Conservation (phyloP, 2,113 vertebrate genomes). For the Calypte anna region DNA sequence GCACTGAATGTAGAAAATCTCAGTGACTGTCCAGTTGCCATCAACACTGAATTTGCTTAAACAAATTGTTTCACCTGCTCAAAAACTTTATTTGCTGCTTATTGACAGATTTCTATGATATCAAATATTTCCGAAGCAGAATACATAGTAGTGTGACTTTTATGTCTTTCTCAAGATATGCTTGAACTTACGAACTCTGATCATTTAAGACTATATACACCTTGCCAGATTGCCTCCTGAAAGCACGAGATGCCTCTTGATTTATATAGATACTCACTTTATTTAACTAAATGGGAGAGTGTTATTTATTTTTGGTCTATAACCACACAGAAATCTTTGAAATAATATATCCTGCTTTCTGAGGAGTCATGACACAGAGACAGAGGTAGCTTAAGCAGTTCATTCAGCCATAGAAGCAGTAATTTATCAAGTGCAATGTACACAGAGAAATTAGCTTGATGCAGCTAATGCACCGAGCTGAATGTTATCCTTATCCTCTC, state of each 20-base stretch:
- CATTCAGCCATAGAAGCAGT: slow-evolving; percentile 47
- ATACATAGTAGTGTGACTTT: neutral
- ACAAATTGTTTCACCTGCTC: neutral
- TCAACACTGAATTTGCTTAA: neutral
- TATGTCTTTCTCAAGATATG: neutral
- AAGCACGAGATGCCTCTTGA: slow-evolving; percentile 24
- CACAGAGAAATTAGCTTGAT: slow-evolving; percentile 52
- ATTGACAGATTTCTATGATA: neutral
- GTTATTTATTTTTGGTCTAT: slow-evolving; percentile 67
- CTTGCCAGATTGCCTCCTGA: neutral
- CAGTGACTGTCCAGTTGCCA: neutral
- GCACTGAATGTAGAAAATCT: neutral
- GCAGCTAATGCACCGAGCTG: slow-evolving; percentile 18
- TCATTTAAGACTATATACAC: neutral
- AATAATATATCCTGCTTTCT: slow-evolving; percentile 60
- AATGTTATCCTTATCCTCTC: neutral
- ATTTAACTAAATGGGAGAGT: slow-evolving; percentile 57
- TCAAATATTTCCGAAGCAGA: neutral
- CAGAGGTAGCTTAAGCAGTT: slow-evolving; percentile 25
- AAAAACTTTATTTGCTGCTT: neutral
- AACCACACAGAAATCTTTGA: slow-evolving; percentile 44
- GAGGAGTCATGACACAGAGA: slow-evolving; percentile 25
- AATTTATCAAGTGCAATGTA: slow-evolving; percentile 49
- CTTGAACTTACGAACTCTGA: neutral
- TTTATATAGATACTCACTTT: slow-evolving; percentile 58